Conservation (phyloP, 2,113 vertebrate species). For the Neolamprologus fasciatus region DNA sequence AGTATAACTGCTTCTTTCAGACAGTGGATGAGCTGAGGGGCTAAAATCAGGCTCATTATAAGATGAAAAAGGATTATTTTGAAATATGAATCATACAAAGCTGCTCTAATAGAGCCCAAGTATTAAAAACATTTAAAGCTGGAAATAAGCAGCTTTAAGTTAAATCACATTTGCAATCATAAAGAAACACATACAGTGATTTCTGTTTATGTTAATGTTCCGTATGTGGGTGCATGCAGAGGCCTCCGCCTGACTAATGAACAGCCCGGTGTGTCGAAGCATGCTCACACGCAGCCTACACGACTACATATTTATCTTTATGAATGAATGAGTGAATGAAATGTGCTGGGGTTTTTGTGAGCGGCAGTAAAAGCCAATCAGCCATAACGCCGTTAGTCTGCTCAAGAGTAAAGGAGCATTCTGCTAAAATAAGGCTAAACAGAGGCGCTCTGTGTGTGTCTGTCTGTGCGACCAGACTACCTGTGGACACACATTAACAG, state of each 20-base stretch:
- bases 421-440: constrained; percentile 9
- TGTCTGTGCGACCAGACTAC: background rate
- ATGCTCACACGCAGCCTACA: background rate
- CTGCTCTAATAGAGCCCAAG: background rate
- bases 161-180: background rate
- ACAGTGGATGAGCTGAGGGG: background rate
- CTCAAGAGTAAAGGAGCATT: constrained; percentile 8
- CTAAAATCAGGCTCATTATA: background rate
- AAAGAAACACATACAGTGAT: background rate
- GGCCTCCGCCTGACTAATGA: background rate
- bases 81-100: background rate
- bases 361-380: constrained; percentile 30
- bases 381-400: constrained; percentile 20
- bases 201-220: background rate
- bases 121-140: background rate
- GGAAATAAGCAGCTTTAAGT: background rate
- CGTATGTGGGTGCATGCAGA: background rate
- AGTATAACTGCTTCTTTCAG: background rate
- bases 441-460: constrained; percentile 3
- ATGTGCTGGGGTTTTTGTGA: background rate
- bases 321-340: background rate
- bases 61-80: background rate
- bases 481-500: constrained; percentile 47
- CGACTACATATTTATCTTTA: background rate
- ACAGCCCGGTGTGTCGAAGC: background rate